Evolutionary conservation across 2,888 invertebrate genomes (phyloP), one percentile per base, ranked within the genome.

Genomic region (Xanthostigma xanthostigma): DNA sequence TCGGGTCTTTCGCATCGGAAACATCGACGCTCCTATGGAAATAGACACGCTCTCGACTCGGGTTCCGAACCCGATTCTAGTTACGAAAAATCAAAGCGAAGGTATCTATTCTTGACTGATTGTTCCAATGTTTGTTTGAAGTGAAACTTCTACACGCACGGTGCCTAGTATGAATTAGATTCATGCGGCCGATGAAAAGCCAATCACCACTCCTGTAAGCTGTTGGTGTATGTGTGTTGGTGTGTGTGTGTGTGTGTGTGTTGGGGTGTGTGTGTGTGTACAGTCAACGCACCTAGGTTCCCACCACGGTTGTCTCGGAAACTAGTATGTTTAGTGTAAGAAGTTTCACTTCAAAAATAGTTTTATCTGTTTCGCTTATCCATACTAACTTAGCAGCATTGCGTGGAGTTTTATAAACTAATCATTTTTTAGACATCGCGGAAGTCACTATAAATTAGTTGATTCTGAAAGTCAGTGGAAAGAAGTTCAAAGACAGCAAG

Each of bases 391-490:
- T 27, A 27, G 27, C 3, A 27, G 27, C 17, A 17, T 17, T 6
- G 6, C 17, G 1, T 17, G 4, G 14, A 13, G 10, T 41, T 48
- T 41, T 17, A 34, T 14, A 38, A 11, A 10, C 13, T 38, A 11
- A 36, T 13, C n/a, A 40, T 44, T n/a, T 54, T 60, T 45, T 55
- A 70, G 71, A 54, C 68, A 69, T 55, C 55, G 58, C 5, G 67
- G 68, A 34, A 61, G 64, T 50, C 67, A 69, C 53, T 73, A 76
- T 49, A 89, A 89, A 66, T 72, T 91, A 58, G 82, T 92, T 43
- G 90, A 91, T 63, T 90, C 90, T 8, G 87, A 86, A 57, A 79
- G 82, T 46, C 91, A 91, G 65, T 92, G 91, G 91, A 81, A 83
- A 57, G 89, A 91, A 69, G 86, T 88, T 41, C 81, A 90, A 64